Evolutionary conservation across 2,888 invertebrate species (phyloP).

Genomic region (Helleia helle): DNA sequence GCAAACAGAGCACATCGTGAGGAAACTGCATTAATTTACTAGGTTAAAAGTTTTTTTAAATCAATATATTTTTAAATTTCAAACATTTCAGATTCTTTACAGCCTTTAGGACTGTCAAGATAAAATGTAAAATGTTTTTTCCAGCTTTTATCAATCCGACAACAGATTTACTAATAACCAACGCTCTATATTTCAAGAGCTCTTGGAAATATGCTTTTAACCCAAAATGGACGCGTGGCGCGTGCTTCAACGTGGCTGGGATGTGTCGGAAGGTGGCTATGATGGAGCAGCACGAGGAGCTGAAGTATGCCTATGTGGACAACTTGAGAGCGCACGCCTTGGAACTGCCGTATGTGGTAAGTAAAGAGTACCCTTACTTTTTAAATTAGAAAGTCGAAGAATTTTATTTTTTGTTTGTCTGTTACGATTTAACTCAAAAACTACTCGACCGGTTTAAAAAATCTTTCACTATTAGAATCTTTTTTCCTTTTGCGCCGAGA

Average conservation of each 20-base stretch:
- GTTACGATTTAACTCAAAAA: no score
- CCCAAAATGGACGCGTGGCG: slow-evolving; percentile 47
- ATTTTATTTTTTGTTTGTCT: slow-evolving; percentile 1
- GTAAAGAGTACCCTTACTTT: slow-evolving; percentile 14
- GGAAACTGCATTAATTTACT: no score
- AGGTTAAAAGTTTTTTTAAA: no score
- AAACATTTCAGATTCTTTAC: no score
- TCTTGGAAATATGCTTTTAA: slow-evolving; percentile 76
- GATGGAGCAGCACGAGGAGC: slow-evolving; percentile 75
- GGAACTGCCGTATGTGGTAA: slow-evolving; percentile 78
- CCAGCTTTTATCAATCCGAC: slow-evolving; percentile 59
- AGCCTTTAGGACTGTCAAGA: no score
- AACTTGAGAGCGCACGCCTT: slow-evolving; percentile 75
- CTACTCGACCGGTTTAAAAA: no score
- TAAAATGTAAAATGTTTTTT: slow-evolving; percentile 22
- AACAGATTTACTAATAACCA: slow-evolving; percentile 71
- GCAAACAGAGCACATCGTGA: no score
- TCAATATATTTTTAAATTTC: no score
- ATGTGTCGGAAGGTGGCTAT: slow-evolving; percentile 66
- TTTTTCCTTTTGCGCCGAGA: no score
- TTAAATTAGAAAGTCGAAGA: not conserved
- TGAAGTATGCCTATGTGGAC: slow-evolving; percentile 72
- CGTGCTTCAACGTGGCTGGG: slow-evolving; percentile 67
- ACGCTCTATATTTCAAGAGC: slow-evolving; percentile 80
- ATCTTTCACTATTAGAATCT: no score